Base-by-base conservation (phyloP, 1,140 invertebrate genomes). In the Conopomorpha cramerella region DNA sequence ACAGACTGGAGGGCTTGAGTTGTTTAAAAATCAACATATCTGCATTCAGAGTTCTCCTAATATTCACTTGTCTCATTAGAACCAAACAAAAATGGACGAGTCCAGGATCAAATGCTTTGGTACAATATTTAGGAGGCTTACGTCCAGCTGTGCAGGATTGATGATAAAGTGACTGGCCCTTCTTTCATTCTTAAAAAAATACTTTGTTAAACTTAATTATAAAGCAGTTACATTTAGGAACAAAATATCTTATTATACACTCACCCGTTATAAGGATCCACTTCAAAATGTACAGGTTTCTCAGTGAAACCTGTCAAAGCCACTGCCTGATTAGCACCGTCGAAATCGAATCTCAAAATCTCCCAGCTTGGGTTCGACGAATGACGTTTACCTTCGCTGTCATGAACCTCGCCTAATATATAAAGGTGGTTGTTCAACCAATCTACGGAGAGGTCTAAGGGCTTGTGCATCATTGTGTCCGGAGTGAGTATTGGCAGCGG, bases 231-330 rank as follows among this genome's bases (percentile, higher is more conserved):
- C 16, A 37, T 29, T 16, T 4, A 8, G 35, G 13, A 25, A 30
- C 23, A 38, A 18, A 34, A 36, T 31, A 0, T 32, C 27, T 2
- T 16, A 41, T 16, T 23, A 13, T 19, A 33, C 29, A 51, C 76
- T 79, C 74, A 93, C 74, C 93, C 94, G 66, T 96, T 96, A 43
- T 91, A 88, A 14, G 95, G 91, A 80, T 97, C 94, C 0, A 95
- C 88, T 66, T 94, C 86, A 39, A 96, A 83, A 51, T 92, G 88
- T 30, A 82, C 77, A 0, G 92, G 87, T 50, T 82, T 79, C 0
- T 79, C 80, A 13, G 80, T 61, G 15, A 93, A 80, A 0, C 85
- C 84, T 12, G 83, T 81, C 36, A 89, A 66, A 8, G 89, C 85
- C 0, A 88, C 80, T 3, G 83, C 83, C 28, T 87, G 77, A 37